Evolutionary conservation across 1,140 invertebrate genomes (phyloP), one percentile per base, ranked within the genome.

Genomic region (Drosophila oshimai): DNA sequence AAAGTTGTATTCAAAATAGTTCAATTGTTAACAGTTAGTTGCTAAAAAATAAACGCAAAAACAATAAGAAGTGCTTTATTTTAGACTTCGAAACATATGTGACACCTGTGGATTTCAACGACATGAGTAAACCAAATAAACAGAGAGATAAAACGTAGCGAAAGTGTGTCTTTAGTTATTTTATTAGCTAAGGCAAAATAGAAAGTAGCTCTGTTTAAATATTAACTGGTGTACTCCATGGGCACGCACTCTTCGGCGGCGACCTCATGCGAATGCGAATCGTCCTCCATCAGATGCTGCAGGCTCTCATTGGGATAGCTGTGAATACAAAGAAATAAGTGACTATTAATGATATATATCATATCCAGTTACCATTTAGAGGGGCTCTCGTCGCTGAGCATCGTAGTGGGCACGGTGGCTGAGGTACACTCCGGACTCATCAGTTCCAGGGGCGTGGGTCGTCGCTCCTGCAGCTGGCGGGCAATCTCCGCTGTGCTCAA

Each of bases 401-500:
- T 97, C 91, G 98, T 97, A 37, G 95, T 96, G 6, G 97, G 97
- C 7, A 98, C 95, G 28, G 96, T 97, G 0, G 96, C 94, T 1
- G 96, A 96, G 44, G 97, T 95, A 78, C 96, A 95, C 90, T 97
- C 96, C 12, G 95, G 95, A 53, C 73, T 86, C 81, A 96, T 93
- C 37, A 98, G 92, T 89, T 97, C 96, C 89, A 97, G 92, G 75
- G 95, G 95, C 51, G 94, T 94, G 78, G 97, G 96, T 7, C 74
- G 67, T 55, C 96, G 93, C 31, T 96, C 96, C 91, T 98, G 96
- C 60, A 98, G 92, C 91, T 98, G 96, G 42, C 96, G 93, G 89
- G 98, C 96, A 4, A 98, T 95, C 92, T 98, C 97, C 83, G 98
- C 97, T 2, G 96, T 95, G 10, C 96, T 97, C 95, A 98, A 96